phyloP scores from a whole-genome alignment of 2,797 vertebrate genomes.

The Eospalax fontanierii region DNA sequence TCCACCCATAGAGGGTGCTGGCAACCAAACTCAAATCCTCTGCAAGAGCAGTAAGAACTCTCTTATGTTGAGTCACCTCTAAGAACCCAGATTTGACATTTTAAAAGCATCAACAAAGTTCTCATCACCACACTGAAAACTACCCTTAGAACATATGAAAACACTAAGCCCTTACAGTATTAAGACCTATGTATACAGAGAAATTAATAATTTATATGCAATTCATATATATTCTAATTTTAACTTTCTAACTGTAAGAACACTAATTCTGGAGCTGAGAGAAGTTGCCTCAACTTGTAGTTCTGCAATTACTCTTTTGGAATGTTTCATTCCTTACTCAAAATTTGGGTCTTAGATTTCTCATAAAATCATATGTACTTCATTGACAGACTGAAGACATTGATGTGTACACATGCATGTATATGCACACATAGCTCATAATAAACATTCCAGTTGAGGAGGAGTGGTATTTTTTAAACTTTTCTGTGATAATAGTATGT shows the following conservation, averaged over 20 bases:
- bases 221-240: background rate
- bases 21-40: background rate
- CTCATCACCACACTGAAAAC: background rate
- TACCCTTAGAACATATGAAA: background rate
- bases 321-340: background rate
- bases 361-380: background rate
- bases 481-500: background rate
- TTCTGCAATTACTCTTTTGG: too few species aligned
- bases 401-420: background rate
- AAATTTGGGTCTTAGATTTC: background rate
- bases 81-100: background rate
- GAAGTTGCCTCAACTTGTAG: background rate
- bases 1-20: background rate
- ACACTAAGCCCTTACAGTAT: background rate
- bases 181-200: background rate
- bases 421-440: background rate
- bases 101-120: background rate
- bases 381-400: background rate
- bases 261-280: background rate
- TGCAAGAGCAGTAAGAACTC: background rate
- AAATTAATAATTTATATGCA: background rate
- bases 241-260: background rate
- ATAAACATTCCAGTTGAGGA: background rate
- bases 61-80: background rate
- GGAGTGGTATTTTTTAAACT: background rate